Conservation (phyloP, 2,888 invertebrate species). For the Latheticus oryzae region DNA sequence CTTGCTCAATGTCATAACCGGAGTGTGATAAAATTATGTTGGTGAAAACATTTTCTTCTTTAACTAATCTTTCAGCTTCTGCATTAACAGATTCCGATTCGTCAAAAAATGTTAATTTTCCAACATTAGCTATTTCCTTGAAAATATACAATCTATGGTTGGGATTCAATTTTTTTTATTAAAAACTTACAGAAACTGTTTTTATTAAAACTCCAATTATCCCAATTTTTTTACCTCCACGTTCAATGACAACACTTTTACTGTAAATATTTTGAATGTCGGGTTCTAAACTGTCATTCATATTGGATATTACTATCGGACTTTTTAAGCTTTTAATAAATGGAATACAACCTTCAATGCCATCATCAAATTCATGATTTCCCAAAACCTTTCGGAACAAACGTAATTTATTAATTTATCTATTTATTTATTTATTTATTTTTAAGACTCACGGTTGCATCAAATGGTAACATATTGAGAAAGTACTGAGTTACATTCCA, state of each 20-base stretch:
- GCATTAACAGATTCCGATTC: slow-evolving; percentile 75
- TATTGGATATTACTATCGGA: slow-evolving; percentile 80
- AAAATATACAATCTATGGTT: not conserved
- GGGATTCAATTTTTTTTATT: not conserved
- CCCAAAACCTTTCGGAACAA: slow-evolving; percentile 83
- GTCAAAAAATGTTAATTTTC: slow-evolving; percentile 74
- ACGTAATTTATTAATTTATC: slow-evolving; percentile 25
- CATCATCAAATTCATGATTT: slow-evolving; percentile 89
- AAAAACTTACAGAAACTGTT: slow-evolving; percentile 71
- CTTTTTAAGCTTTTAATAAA: slow-evolving; percentile 74
- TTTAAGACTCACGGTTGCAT: slow-evolving; percentile 75
- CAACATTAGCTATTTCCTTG: slow-evolving; percentile 74
- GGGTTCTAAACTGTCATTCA: slow-evolving; percentile 78
- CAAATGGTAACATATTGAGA: slow-evolving; percentile 65
- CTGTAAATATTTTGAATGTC: slow-evolving; percentile 71
- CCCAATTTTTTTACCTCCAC: slow-evolving; percentile 77
- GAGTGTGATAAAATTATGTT: slow-evolving; percentile 86
- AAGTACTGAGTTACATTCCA: slow-evolving; percentile 55
- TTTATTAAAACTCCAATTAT: slow-evolving; percentile 81
- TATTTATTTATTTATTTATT: slow-evolving; percentile 7
- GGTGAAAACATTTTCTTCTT: slow-evolving; percentile 75
- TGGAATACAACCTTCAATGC: slow-evolving; percentile 76
- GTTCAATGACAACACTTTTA: slow-evolving; percentile 74
- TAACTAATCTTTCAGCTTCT: slow-evolving; percentile 74
- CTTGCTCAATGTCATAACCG: slow-evolving; percentile 77